phyloP scores from a whole-genome alignment of 2,888 invertebrate species.

The Drosophila anomalata region DNA sequence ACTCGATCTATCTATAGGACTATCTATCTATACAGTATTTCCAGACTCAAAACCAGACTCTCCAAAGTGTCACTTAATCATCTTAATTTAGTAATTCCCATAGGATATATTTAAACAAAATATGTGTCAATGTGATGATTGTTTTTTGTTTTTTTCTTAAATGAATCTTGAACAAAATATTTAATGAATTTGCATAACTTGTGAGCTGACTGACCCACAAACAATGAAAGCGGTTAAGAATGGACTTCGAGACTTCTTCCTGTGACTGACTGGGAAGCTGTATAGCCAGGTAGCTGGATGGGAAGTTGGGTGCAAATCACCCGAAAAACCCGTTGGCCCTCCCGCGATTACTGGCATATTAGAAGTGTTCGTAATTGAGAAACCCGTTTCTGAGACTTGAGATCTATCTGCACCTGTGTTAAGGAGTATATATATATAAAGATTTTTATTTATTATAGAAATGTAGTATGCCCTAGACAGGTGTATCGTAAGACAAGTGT shows the following conservation, averaged over 20 bases:
- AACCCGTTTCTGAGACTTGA: slow-evolving; percentile 43
- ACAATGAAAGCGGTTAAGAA: slow-evolving; percentile 26
- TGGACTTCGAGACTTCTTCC: slow-evolving; percentile 11
- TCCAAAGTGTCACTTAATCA: too few species aligned
- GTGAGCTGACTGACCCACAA: slow-evolving; percentile 38
- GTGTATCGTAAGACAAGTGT: slow-evolving; percentile 30
- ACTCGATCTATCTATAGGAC: too few species aligned
- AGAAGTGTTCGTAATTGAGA: slow-evolving; percentile 35
- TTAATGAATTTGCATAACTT: slow-evolving; percentile 31
- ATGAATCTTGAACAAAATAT: neutral
- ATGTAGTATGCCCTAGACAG: slow-evolving; percentile 10
- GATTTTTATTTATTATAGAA: neutral
- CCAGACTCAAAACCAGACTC: too few species aligned
- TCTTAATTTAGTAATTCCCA: neutral
- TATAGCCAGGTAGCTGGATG: too few species aligned
- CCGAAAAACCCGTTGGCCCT: slow-evolving; percentile 14
- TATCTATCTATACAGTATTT: too few species aligned
- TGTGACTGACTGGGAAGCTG: neutral
- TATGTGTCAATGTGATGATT: neutral
- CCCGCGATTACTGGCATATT: slow-evolving; percentile 25
- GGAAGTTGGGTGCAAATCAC: neutral
- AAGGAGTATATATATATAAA: neutral
- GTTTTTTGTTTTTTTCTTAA: too few species aligned
- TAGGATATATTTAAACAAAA: neutral
- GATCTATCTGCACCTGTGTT: slow-evolving; percentile 1